Base-by-base conservation (phyloP, 2,113 vertebrate genomes). In the Pachyramphus minor region DNA sequence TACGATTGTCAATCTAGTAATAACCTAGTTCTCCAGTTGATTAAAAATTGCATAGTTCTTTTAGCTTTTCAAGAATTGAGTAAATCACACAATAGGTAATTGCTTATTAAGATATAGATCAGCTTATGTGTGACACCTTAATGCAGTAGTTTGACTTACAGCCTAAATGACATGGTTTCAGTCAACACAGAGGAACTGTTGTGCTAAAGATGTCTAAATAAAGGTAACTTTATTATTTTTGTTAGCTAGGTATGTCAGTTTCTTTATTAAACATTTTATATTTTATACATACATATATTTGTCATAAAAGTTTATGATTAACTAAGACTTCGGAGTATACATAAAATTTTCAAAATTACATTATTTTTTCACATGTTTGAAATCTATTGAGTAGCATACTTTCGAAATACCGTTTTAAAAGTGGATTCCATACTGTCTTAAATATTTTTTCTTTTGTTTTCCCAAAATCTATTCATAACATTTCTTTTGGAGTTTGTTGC, bases 111-210 rank as follows among this genome's bases (percentile, higher is more conserved):
- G 3, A 4, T 77, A 64, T 8, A 74, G 35, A 78, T 90, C 62
- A 53, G 0, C 1, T 82, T 77, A 35, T 3, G 0, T 49, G 17
- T 41, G 17, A 37, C 41, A n/a, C 0, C 0, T 82, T 87, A 69
- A 56, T 16, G 6, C 35, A 60, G 5, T 60, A 27, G 4, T 23
- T 33, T 74, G 24, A 56, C 81, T 77, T 69, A 21, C 17, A 69
- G 21, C 15, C 14, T 56, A 64, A 56, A 41, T 69, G 42, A 10
- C 15, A 47, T 14, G 3, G 2, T 56, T 79, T 89, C 27, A 67
- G 11, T 59, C 23, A 75, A 44, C 39, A 44, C 2, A 67, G 24
- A 71, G n/a, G 31, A 84, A 49, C 1, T 30, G 4, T 39, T 52
- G 5, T 39, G 5, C 10, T 66, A 62, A 77, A 60, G 18, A n/a